These are phyloP conservation scores for Callimorpha dominula DNA, from an alignment of 2,888 invertebrate species.

Conservation along the genomic window DNA sequence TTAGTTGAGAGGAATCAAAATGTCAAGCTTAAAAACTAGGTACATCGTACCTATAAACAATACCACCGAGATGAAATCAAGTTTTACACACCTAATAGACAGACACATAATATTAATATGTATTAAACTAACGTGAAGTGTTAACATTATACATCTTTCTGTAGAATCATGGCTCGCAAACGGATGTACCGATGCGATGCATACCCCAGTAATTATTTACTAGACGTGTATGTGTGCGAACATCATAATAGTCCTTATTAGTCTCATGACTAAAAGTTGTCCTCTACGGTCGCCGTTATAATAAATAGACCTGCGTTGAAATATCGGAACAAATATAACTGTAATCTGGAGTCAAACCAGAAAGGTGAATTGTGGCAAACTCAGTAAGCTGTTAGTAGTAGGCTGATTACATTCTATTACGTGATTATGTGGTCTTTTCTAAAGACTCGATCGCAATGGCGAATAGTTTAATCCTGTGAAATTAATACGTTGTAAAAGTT, in stretches of 20 bases:
- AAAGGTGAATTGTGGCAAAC: background rate
- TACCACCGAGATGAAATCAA: too few species aligned
- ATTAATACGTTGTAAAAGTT: too few species aligned
- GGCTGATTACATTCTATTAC: background rate
- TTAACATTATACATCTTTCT: background rate
- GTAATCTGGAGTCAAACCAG: background rate
- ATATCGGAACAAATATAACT: slow-evolving; percentile 2
- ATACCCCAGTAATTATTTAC: background rate
- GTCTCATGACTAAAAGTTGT: background rate
- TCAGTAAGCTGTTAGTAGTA: background rate
- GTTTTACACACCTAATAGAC: too few species aligned
- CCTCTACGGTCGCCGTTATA: background rate
- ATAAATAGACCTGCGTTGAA: slow-evolving; percentile 1
- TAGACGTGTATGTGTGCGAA: background rate
- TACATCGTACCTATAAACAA: too few species aligned
- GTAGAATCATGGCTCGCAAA: background rate
- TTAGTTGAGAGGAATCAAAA: too few species aligned
- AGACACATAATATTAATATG: too few species aligned
- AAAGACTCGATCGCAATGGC: background rate
- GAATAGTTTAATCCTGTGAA: background rate
- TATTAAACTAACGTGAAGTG: too few species aligned
- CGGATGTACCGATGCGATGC: background rate
- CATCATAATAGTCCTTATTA: background rate
- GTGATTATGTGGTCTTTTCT: background rate
- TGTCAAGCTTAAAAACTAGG: too few species aligned